These are phyloP conservation scores for Blastobasis adustella DNA, from an alignment of 2,888 invertebrate genomes.

Conservation along the genomic window DNA sequence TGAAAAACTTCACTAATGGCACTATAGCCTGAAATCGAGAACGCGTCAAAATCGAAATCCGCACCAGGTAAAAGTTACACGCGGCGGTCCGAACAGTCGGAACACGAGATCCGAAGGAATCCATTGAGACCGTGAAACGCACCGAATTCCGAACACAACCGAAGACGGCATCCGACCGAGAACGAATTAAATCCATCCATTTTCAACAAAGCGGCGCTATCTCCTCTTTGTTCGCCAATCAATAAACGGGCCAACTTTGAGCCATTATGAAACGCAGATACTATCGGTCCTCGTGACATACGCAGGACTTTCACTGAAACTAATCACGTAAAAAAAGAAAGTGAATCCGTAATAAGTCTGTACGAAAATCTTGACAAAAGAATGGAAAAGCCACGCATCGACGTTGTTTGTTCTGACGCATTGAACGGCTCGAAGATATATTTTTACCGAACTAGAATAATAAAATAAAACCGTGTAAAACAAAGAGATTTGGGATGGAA, in stretches of 20 bases:
- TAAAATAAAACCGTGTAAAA: too few species aligned
- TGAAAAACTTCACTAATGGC: too few species aligned
- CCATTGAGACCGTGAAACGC: slow-evolving; percentile 19
- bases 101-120: slow-evolving; percentile 9
- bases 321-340: not conserved
- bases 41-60: too few species aligned
- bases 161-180: slow-evolving; percentile 16
- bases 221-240: slow-evolving; percentile 15
- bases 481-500: too few species aligned
- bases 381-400: not conserved
- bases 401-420: too few species aligned
- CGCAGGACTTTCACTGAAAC: slow-evolving; percentile 17
- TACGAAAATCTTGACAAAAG: not conserved
- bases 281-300: slow-evolving; percentile 13
- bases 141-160: slow-evolving; percentile 12
- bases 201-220: slow-evolving; percentile 13
- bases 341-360: too few species aligned
- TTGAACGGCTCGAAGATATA: too few species aligned
- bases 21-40: too few species aligned
- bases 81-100: not conserved
- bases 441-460: too few species aligned
- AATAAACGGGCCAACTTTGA: slow-evolving; percentile 14
- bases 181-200: slow-evolving; percentile 20
- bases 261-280: slow-evolving; percentile 7
- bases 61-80: too few species aligned